Base-by-base conservation (phyloP, 2,888 invertebrate species). In the Alcis repandata region DNA sequence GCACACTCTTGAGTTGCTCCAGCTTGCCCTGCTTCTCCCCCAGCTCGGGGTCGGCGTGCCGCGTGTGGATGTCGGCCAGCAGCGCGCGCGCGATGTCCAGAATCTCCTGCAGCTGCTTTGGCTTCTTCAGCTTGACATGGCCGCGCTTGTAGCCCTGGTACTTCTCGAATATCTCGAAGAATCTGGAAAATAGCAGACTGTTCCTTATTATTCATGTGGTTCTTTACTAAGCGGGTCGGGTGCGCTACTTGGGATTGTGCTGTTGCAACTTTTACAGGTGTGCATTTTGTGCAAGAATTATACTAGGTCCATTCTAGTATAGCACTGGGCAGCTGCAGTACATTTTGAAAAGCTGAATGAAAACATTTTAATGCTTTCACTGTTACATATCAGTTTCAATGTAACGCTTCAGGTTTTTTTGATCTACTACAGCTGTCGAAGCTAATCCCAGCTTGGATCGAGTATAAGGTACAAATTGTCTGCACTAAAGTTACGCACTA, bases 151-250 rank as follows among this genome's bases (percentile, higher is more conserved):
- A 98, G 0, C 98, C 99, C 77, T 98, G 98, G 88, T 99, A 99
- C 85, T 99, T 99, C 84, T 98, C 97, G 91, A 99, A 99, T 79
- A 99, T 97, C 84, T 99, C 98, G 92, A 99, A 99, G 91, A 99
- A 99, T 86, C 98, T 98, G 59, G 17, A 68, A 70, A 56, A 13
- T 22, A 61, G 15, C 60, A 43, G 53, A 52, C 67, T 63, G 40
- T 32, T 36, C 41, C 58, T 61, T 66, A 66, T 66, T 66, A 66
- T 52, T 66, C 52, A 57, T 57, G 40, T 49, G 46, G 53, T 52
- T 59, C 54, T 45, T 17, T 54, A 46, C 57, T 27, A 20, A 27
- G 11, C 33, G 38, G 20, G 7, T 33, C 36, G 27, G 19, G 32
- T 53, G 61, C 13, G 36, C 17, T 54, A 41, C 32, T 17, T 13